Evolutionary conservation across 1,140 invertebrate species (phyloP), one percentile per base, ranked within the genome.

Genomic region (Choristoneura fumiferana): DNA sequence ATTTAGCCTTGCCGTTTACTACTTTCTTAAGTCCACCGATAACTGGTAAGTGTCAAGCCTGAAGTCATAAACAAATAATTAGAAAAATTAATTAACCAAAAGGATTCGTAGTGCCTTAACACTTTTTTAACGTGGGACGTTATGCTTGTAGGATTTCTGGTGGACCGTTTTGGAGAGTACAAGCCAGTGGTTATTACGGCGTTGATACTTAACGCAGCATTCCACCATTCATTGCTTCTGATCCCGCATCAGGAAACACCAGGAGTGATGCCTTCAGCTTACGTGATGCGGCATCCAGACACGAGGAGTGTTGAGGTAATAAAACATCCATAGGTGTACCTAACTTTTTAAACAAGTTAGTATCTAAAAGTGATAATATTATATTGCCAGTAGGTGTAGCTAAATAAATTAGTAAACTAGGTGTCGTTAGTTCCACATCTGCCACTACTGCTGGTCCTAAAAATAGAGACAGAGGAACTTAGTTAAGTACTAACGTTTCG

Each of bases 121-220:
- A 6, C 22, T 29, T 2, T 29, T 29, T 29, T 29, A 2, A 43
- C 15, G 14, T 8, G 12, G 9, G 5, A 49, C 5, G 12, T 33
- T 45, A 15, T 43, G 29, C 55, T 89, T 81, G 78, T 90, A 94
- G 94, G 95, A 69, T 94, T 94, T 84, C 81, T 95, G 60, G 94
- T 95, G 62, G 95, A 96, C 81, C 95, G 94, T 83, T 94, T 95
- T 74, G 95, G 95, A 40, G 93, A 94, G 81, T 96, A 95, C 73
- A 95, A 95, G 76, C 92, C 92, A 3, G 94, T 96, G 10, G 92
- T 95, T 37, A 93, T 95, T 67, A 91, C 94, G 57, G 93, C 94
- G 60, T 90, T 95, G 49, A 89, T 95, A 38, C 81, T 94, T 54
- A 95, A 94, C 78, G 94, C 93, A 18, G 89, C 92, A 14, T 93